phyloP scores from a whole-genome alignment of 2,797 vertebrate genomes.

The Pseudomugil tenellus region DNA sequence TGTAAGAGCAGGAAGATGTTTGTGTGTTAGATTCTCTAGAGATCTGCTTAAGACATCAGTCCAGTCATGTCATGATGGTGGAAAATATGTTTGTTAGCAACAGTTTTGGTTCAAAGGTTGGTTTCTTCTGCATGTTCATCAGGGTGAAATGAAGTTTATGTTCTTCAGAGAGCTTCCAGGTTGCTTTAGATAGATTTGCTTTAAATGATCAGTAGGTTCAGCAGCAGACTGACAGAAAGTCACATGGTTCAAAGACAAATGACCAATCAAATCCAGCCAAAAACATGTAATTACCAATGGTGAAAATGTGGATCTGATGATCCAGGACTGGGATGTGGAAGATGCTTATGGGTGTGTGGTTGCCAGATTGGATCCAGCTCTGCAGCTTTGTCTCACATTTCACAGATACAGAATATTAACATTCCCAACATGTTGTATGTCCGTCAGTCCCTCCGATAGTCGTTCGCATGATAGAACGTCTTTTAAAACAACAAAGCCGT shows the following conservation, averaged over 20 bases:
- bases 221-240: conserved; percentile 87
- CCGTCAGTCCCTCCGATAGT: conserved; percentile 80
- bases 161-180: no score
- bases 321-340: conserved; percentile 85
- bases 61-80: no score
- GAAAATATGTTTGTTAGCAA: conserved; percentile 89
- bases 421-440: background rate
- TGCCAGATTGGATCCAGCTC: conserved; percentile 86
- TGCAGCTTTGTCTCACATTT: conserved; percentile 64
- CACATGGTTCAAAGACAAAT: conserved; percentile 90
- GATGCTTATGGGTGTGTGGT: conserved; percentile 90
- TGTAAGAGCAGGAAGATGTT: conserved; percentile 82
- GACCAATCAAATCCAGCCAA: conserved; percentile 87
- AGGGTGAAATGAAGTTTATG: no score
- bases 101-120: conserved; percentile 91
- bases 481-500: conserved; percentile 84
- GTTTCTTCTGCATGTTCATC: conserved; percentile 56
- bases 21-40: conserved; percentile 52
- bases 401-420: background rate
- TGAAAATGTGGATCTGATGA: conserved; percentile 84
- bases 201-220: no score
- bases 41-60: no score
- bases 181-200: conserved; percentile 17
- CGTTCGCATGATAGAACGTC: conserved; percentile 83
- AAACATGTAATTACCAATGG: conserved; percentile 83